Percentiles rank a stretch among this genome's conserved stretches.
Conservation (phyloP, 2,797 vertebrate species). For the Chloroceryle amazona region DNA sequence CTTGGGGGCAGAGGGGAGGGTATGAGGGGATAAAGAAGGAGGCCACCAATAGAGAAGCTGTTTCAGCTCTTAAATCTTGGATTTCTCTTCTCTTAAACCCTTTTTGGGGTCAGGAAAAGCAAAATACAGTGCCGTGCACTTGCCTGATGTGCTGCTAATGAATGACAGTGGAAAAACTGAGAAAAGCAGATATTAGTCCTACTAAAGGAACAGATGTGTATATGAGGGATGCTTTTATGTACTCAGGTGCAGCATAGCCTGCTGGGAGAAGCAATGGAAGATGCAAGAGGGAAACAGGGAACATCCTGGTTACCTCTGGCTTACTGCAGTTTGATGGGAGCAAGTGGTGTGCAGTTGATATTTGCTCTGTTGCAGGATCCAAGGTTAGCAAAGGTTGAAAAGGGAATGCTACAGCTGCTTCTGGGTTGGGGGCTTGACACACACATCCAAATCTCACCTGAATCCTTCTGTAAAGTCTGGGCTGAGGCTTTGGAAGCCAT, state of each 20-base stretch:
- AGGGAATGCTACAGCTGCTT: neutral
- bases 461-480: neutral
- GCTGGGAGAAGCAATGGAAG: neutral
- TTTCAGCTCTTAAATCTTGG: neutral
- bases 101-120: slow-evolving; percentile 11
- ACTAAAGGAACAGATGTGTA: neutral
- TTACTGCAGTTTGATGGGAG: neutral
- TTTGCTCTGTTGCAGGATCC: neutral
- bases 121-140: neutral
- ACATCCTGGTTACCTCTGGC: neutral
- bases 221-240: neutral
- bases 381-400: neutral
- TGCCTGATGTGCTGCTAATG: neutral
- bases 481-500: neutral
- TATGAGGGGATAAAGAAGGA: neutral
- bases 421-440: neutral
- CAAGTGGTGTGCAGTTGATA: accelerated
- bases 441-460: neutral
- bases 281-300: neutral
- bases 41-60: neutral
- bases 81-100: neutral
- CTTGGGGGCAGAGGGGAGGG: accelerated
- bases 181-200: neutral
- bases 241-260: neutral
- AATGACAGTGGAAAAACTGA: neutral